Evolutionary conservation across 1,140 invertebrate genomes (phyloP).

Genomic region (Temnothorax nylanderi): DNA sequence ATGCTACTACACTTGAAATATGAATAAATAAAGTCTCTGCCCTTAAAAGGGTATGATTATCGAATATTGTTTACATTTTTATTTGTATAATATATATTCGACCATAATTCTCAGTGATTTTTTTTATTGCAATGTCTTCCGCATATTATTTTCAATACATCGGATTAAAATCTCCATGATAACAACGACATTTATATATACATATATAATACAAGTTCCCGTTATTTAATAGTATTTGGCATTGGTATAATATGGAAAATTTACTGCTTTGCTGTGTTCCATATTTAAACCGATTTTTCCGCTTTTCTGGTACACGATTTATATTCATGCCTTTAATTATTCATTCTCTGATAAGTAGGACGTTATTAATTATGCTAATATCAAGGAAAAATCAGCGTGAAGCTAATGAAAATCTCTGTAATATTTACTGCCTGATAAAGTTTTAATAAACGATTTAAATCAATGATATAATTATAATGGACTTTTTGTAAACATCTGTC

Average conservation of each 20-base stretch:
- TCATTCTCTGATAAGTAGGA: slow-evolving; percentile 10
- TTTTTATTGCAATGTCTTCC: neutral
- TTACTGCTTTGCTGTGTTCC: neutral
- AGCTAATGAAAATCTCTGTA: slow-evolving; percentile 49
- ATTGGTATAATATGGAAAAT: neutral
- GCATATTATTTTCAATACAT: neutral
- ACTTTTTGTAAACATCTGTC: neutral
- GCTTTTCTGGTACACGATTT: neutral
- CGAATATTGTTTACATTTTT: slow-evolving; percentile 4
- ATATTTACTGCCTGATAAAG: slow-evolving; percentile 67
- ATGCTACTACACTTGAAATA: neutral
- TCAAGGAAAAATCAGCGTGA: neutral
- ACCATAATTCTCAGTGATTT: neutral
- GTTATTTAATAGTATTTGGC: neutral
- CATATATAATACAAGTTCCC: neutral
- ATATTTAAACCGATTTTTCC: neutral
- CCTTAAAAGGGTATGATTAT: neutral
- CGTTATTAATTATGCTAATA: slow-evolving; percentile 18
- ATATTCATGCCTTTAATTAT: slow-evolving; percentile 36
- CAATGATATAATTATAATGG: neutral
- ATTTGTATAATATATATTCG: neutral
- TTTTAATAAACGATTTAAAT: slow-evolving; percentile 50
- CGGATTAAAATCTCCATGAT: neutral
- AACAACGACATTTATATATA: neutral
- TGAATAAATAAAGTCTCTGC: slow-evolving; percentile 3